Conservation (phyloP, 2,113 vertebrate species). For the Meleagris gallopavo region DNA sequence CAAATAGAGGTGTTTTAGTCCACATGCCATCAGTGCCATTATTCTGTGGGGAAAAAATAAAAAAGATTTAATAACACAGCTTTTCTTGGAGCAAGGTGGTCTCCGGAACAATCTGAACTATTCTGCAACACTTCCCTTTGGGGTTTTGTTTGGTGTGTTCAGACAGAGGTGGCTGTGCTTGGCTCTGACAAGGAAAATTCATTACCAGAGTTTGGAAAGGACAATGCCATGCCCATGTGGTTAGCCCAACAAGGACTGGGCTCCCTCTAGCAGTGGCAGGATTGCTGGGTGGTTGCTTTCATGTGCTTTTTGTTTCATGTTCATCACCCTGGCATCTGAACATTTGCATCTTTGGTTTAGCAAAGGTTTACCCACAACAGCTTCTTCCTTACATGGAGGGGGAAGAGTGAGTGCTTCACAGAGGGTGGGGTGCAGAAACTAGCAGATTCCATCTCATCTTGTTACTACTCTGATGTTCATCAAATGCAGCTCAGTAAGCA, state of each 20-base stretch:
- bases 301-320: not conserved
- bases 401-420: not conserved
- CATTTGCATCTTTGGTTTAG: not conserved
- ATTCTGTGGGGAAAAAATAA: not conserved
- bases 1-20: not conserved
- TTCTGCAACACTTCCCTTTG: not conserved
- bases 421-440: slow-evolving; percentile 1
- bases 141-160: not conserved
- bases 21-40: not conserved
- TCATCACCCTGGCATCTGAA: not conserved
- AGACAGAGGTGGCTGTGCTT: not conserved
- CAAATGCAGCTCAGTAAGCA: not conserved
- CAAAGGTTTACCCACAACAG: not conserved
- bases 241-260: not conserved
- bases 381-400: not conserved
- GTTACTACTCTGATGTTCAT: slow-evolving; percentile 9
- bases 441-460: slow-evolving; percentile 24
- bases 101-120: not conserved
- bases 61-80: not conserved
- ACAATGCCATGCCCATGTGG: not conserved
- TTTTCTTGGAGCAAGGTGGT: not conserved
- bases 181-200: not conserved
- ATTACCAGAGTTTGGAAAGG: not conserved
- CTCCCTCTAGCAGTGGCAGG: not conserved
- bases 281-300: slow-evolving; percentile 8